Conservation (phyloP, 2,113 vertebrate species). For the Nycticorax nycticorax region DNA sequence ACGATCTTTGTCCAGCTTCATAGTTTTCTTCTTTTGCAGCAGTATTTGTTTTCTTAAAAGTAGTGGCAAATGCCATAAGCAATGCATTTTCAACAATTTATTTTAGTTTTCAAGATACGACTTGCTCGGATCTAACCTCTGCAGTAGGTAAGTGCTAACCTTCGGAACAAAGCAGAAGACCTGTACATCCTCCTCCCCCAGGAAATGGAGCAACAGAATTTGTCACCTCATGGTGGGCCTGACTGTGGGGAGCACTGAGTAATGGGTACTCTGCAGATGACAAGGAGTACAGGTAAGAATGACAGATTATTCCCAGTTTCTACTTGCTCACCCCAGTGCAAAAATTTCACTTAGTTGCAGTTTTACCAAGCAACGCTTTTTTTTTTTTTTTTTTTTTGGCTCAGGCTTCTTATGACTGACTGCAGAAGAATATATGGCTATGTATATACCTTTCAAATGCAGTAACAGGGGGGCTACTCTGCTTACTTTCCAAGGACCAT, state of each 20-base stretch:
- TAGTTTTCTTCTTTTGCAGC: neutral
- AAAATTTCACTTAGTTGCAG: neutral
- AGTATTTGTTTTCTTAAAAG: neutral
- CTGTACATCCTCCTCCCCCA: neutral
- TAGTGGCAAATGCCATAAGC: neutral
- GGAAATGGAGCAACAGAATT: neutral
- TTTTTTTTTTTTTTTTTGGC: neutral
- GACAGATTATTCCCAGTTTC: neutral
- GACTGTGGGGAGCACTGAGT: neutral
- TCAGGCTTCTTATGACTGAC: neutral
- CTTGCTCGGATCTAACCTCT: neutral
- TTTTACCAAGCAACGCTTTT: neutral
- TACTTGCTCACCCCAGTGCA: neutral
- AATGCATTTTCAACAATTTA: neutral
- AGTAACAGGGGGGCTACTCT: neutral
- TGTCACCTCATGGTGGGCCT: accelerated
- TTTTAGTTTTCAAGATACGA: neutral
- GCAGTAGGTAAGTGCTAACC: neutral
- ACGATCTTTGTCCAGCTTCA: neutral
- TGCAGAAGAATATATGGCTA: neutral
- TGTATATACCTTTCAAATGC: neutral
- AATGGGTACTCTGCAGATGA: neutral
- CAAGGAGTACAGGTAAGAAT: neutral
- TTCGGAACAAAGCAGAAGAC: neutral
- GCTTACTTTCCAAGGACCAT: slow-evolving; percentile 24